Conservation (phyloP, 2,113 vertebrate species). For the Urocitellus parryii region DNA sequence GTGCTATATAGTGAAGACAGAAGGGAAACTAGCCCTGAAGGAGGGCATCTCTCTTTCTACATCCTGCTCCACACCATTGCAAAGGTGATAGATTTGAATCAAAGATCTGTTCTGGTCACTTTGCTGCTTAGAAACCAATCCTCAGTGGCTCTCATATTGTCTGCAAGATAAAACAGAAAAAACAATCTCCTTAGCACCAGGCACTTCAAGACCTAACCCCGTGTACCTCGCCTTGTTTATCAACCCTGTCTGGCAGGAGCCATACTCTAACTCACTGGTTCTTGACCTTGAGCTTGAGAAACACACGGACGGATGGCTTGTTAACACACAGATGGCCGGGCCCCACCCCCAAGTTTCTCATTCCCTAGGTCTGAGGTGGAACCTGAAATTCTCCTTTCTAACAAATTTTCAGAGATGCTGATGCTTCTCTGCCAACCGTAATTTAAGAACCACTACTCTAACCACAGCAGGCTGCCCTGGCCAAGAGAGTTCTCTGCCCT, state of each 20-base stretch:
- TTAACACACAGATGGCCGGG: not conserved
- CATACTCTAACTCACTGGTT: not conserved
- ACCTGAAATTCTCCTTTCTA: not conserved
- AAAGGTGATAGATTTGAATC: not conserved
- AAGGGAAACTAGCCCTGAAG: not conserved
- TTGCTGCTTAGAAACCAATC: conserved; percentile 43
- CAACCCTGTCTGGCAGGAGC: not conserved
- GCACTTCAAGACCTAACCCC: not conserved
- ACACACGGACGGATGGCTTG: not conserved
- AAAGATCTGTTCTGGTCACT: conserved; percentile 33
- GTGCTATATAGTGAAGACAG: not conserved
- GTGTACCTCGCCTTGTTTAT: not conserved
- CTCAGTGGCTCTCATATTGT: conserved; percentile 9
- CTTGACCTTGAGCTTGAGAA: not conserved
- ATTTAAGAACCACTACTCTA: not conserved
- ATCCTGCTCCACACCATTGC: not conserved
- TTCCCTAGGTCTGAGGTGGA: not conserved
- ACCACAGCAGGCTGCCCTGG: not conserved
- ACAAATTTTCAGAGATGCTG: not conserved
- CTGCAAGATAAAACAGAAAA: conserved; percentile 36
- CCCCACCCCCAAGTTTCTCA: not conserved
- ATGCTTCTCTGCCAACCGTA: not conserved
- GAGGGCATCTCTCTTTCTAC: not conserved
- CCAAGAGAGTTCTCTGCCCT: not conserved
- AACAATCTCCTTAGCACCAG: not conserved